Conservation (phyloP, 1,140 invertebrate species). For the Ditylenchus dipsaci region DNA sequence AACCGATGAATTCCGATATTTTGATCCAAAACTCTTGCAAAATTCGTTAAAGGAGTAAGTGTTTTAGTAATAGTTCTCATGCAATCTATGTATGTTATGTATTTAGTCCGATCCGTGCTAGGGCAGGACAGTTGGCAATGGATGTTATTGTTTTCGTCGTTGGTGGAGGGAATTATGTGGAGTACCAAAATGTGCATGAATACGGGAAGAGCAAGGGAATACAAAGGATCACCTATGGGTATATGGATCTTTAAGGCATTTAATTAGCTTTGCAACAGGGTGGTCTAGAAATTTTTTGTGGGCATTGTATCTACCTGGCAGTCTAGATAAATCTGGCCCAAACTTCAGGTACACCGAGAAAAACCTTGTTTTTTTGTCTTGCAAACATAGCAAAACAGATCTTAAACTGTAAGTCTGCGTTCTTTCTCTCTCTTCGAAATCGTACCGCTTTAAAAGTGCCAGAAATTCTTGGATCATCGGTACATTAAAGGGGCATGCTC, state of each 20-base stretch:
- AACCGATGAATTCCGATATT: constrained; percentile 79
- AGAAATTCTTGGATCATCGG: no score
- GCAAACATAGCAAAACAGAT: no score
- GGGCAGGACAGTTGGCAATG: constrained; percentile 43
- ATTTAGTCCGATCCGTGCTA: constrained; percentile 27
- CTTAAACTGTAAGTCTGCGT: no score
- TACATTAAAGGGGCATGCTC: no score
- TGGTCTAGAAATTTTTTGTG: no score
- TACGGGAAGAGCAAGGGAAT: constrained; percentile 72
- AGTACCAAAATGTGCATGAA: constrained; percentile 95
- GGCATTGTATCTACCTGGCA: no score
- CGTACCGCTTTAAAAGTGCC: no score
- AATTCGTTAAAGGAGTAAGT: constrained; percentile 64
- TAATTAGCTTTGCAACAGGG: no score
- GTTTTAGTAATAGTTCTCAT: constrained; percentile 5
- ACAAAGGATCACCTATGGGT: constrained; percentile 85
- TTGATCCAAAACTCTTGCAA: constrained; percentile 84
- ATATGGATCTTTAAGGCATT: constrained; percentile 45
- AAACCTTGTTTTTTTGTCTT: no score
- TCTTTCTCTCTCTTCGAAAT: no score
- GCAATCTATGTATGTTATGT: background rate
- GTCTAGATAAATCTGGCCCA: no score
- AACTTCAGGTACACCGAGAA: no score
- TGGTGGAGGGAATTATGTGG: constrained; percentile 97
- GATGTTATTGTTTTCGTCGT: constrained; percentile 80